phyloP scores from a whole-genome alignment of 2,888 invertebrate genomes.

The Pollenia labialis region DNA sequence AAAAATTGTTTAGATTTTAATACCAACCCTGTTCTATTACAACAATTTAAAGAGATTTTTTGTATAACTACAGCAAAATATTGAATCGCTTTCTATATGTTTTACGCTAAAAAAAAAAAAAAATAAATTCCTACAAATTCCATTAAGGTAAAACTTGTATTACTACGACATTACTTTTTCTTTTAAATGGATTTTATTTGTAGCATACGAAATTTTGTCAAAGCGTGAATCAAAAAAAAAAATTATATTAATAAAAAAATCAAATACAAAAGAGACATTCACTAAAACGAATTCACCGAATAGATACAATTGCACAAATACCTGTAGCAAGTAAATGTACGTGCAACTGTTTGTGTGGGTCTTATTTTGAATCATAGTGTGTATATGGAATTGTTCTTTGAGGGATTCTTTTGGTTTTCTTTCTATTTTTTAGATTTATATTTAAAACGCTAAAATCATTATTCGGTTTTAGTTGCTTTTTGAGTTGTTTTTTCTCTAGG shows the following conservation, averaged over 20 bases:
- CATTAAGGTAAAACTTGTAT: not conserved
- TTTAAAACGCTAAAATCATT: constrained; percentile 65
- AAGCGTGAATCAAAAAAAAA: constrained; percentile 25
- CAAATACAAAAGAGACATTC: not conserved
- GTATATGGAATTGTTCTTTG: constrained; percentile 47
- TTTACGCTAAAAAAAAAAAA: not conserved
- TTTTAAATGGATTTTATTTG: constrained; percentile 33
- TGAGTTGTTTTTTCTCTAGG: constrained; percentile 27
- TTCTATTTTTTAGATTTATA: constrained; percentile 3
- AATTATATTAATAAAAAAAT: not conserved
- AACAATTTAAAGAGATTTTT: too few relatives aligned
- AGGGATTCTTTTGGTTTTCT: constrained; percentile 34
- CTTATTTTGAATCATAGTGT: constrained; percentile 37
- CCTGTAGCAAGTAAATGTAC: not conserved
- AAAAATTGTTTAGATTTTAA: too few relatives aligned
- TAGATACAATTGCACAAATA: constrained; percentile 42
- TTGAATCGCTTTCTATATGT: too few relatives aligned
- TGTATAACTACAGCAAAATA: too few relatives aligned
- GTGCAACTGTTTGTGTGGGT: constrained; percentile 7
- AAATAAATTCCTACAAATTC: not conserved
- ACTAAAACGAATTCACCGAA: not conserved
- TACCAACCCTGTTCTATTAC: too few relatives aligned
- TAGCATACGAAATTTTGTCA: constrained; percentile 42
- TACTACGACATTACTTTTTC: not conserved
- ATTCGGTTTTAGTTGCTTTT: constrained; percentile 61